phyloP scores from a whole-genome alignment of 2,888 invertebrate species.

The Apantesis nais region DNA sequence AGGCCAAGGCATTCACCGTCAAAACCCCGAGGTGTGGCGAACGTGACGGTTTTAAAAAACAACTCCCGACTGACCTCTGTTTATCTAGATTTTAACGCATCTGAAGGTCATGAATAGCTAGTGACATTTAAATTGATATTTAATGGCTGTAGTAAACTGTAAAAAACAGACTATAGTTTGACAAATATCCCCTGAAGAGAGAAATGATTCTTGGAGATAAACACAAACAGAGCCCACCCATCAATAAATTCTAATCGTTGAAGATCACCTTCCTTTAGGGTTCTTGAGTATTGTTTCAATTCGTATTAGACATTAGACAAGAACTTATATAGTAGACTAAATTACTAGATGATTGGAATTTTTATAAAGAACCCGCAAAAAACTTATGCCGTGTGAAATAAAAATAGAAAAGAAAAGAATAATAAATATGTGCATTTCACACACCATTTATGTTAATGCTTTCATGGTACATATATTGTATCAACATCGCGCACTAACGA shows the following conservation, averaged over 20 bases:
- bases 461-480: slow-evolving; percentile 30
- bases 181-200: neutral
- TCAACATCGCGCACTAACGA: slow-evolving; percentile 17
- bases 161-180: neutral
- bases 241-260: neutral
- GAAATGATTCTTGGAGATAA: neutral
- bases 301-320: neutral
- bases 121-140: neutral
- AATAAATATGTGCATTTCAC: slow-evolving; percentile 28
- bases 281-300: neutral
- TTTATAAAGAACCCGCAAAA: slow-evolving; percentile 5
- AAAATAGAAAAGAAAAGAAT: slow-evolving; percentile 2
- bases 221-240: neutral
- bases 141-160: neutral
- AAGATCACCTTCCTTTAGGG: neutral
- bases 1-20: slow-evolving; percentile 36
- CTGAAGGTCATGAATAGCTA: neutral
- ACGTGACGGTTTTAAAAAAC: slow-evolving; percentile 39
- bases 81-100: slow-evolving; percentile 17
- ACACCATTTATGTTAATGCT: slow-evolving; percentile 32
- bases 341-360: neutral
- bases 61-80: slow-evolving; percentile 35
- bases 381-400: slow-evolving; percentile 10
- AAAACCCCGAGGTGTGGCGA: slow-evolving; percentile 30
- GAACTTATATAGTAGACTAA: neutral